Evolutionary conservation across 2,113 vertebrate genomes (phyloP), one percentile per base, ranked within the genome.

Genomic region (Electrona antarctica): DNA sequence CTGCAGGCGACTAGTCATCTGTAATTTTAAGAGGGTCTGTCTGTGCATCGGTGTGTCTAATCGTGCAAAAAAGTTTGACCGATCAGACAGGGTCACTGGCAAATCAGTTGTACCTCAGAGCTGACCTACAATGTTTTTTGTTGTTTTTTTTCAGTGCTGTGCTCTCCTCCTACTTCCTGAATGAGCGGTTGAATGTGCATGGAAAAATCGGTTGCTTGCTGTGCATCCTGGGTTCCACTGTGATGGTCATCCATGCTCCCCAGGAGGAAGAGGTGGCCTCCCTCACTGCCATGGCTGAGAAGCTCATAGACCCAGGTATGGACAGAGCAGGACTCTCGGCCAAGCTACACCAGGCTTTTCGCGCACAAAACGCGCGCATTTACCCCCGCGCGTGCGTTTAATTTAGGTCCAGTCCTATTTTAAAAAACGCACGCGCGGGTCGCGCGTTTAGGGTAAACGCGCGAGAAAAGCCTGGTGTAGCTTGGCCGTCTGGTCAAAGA

Each of bases 191-290:
- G 70, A 97, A 94, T 13, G 71, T 94, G 57, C 93, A 95, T 0
- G 94, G 94, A 57, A 96, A 95, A 82, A 89, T 93, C 1, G 94
- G 94, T 62, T 96, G 95, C 52, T 51, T 95, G 71, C 87, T 96
- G 67, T 94, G 94, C 77, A 71, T 96, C 71, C 45, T 95, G 81
- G 94, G 94, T 65, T 96, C 94, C 72, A 94, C 92, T 0, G 94
- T 95, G 72, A 96, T 96, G 94, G 94, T 96, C 59, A 90, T 95
- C 71, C 94, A 95, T 13, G 95, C 94, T 6, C 95, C 95, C 0
- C 92, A 95, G 65, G 94, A 94, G 58, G 93, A 95, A 71, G 92
- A 93, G 49, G 93, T 95, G 15, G 90, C 83, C 33, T 94, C 94
- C 29, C 88, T 96, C 67, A 84, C 67, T 45, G 92, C 87, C 58